Conservation (phyloP, 2,888 invertebrate species). For the Meta bourneti region DNA sequence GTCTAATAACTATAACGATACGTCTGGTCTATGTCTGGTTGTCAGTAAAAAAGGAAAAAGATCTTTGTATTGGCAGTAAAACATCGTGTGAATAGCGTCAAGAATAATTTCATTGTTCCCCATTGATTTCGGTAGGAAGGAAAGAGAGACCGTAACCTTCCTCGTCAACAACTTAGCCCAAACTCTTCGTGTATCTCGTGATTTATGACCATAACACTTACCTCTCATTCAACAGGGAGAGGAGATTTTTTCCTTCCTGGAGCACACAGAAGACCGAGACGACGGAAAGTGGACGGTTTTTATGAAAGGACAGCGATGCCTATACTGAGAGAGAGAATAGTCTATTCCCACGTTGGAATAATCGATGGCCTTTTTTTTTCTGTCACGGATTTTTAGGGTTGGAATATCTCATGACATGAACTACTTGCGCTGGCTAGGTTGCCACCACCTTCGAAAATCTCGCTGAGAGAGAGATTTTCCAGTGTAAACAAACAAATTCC, state of each 20-base stretch:
- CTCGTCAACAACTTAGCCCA: conserved; percentile 39
- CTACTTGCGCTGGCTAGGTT: background rate
- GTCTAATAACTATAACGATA: too few species aligned
- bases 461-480: background rate
- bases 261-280: background rate
- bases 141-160: background rate
- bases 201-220: conserved; percentile 53
- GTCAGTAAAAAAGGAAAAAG: too few species aligned
- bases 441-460: background rate
- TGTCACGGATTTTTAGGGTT: conserved; percentile 9
- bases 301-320: background rate
- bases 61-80: too few species aligned
- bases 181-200: conserved; percentile 28
- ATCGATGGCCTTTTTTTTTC: conserved; percentile 30
- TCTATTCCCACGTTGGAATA: conserved; percentile 41
- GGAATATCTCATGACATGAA: background rate
- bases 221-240: conserved; percentile 36
- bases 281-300: background rate
- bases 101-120: conserved; percentile 13
- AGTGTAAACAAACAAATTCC: background rate
- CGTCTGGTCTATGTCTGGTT: too few species aligned
- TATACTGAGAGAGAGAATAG: background rate
- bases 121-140: background rate
- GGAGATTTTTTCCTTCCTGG: background rate
- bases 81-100: too few species aligned